Evolutionary conservation across 2,888 invertebrate species (phyloP).

Genomic region (Apoda limacodes): DNA sequence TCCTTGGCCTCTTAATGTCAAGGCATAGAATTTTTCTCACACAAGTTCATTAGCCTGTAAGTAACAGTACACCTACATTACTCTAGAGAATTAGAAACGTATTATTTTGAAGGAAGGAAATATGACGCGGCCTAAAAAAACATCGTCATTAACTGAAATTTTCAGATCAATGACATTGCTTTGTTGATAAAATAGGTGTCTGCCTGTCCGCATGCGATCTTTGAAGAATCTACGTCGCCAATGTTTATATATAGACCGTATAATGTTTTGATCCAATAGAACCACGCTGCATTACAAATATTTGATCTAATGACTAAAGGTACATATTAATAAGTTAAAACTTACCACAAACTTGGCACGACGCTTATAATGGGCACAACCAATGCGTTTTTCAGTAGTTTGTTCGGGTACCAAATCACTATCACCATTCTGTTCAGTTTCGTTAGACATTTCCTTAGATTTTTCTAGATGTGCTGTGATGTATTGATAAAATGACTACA

Average conservation of each 20-base stretch:
- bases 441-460: slow-evolving; percentile 52
- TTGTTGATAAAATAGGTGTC: too few species aligned
- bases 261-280: slow-evolving; percentile 31
- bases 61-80: slow-evolving; percentile 10
- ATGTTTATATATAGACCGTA: slow-evolving; percentile 42
- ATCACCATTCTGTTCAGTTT: slow-evolving; percentile 34
- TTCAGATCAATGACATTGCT: slow-evolving; percentile 40
- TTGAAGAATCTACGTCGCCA: slow-evolving; percentile 30
- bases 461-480: too few species aligned
- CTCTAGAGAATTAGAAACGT: too few species aligned
- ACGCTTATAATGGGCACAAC: slow-evolving; percentile 87
- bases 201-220: too few species aligned
- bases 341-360: slow-evolving; percentile 89
- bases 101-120: too few species aligned
- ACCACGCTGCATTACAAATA: slow-evolving; percentile 8
- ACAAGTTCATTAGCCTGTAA: too few species aligned
- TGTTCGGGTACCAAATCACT: slow-evolving; percentile 26
- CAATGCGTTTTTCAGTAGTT: slow-evolving; percentile 63
- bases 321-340: slow-evolving; percentile 18
- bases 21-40: too few species aligned
- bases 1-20: too few species aligned
- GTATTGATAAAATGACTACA: too few species aligned
- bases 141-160: slow-evolving; percentile 11
- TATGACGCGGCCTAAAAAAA: too few species aligned
- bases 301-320: slow-evolving; percentile 8